Evolutionary conservation across 1,140 invertebrate species (phyloP).

Genomic region (Samia ricini): DNA sequence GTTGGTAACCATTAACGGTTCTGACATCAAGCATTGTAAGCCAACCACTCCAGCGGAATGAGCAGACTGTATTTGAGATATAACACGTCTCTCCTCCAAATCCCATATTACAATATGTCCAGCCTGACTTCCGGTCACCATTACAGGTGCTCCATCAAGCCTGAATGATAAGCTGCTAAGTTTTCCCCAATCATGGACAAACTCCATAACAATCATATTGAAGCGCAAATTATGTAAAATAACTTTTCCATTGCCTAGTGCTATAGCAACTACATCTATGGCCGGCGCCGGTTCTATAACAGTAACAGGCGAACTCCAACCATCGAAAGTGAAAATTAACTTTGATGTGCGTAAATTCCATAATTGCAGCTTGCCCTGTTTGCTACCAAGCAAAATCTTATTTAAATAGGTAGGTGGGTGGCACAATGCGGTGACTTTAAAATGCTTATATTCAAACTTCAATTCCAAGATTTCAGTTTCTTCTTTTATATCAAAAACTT

Average conservation of each 20-base stretch:
- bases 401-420: conserved; percentile 97
- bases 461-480: conserved; percentile 84
- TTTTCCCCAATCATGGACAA: conserved; percentile 95
- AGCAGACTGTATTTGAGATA: conserved; percentile 85
- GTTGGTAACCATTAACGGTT: conserved; percentile 94
- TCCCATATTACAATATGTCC: conserved; percentile 97
- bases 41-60: conserved; percentile 88
- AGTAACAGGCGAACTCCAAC: conserved; percentile 85
- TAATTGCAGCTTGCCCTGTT: conserved; percentile 91
- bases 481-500: conserved; percentile 91
- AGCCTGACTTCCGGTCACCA: conserved; percentile 88
- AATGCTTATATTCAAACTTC: conserved; percentile 84
- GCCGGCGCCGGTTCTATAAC: conserved; percentile 92
- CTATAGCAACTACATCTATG: conserved; percentile 93
- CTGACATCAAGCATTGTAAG: conserved; percentile 88
- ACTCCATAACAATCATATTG: conserved; percentile 91
- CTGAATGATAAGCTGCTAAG: conserved; percentile 92
- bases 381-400: conserved; percentile 95
- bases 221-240: conserved; percentile 93
- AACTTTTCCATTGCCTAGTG: conserved; percentile 89
- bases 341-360: conserved; percentile 93
- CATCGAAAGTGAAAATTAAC: conserved; percentile 88
- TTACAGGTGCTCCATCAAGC: conserved; percentile 90
- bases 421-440: conserved; percentile 87
- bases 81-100: conserved; percentile 89